These are phyloP conservation scores for Pontoporia blainvillei DNA, from an alignment of 2,113 vertebrate genomes.

Conservation along the genomic window DNA sequence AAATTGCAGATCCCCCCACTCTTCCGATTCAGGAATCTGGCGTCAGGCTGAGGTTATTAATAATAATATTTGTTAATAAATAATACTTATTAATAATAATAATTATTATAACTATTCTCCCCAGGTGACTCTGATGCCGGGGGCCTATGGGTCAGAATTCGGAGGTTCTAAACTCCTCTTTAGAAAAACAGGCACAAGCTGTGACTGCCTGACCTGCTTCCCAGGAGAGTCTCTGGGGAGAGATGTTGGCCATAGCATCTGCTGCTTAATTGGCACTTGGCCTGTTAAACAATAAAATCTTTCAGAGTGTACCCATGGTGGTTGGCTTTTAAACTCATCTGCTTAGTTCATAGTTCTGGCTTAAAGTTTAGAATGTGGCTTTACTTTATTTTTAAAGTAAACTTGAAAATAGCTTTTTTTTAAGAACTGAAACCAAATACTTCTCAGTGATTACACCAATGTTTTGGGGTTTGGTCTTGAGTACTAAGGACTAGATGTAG, in stretches of 20 bases:
- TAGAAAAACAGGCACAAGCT: constrained; percentile 1
- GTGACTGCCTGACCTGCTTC: background rate
- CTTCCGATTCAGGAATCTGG: background rate
- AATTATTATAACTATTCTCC: background rate
- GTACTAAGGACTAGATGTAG: background rate
- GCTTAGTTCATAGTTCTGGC: background rate
- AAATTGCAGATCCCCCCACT: background rate
- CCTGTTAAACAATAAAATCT: constrained; percentile 22
- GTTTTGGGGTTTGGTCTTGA: background rate
- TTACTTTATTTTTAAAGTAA: background rate
- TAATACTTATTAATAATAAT: background rate
- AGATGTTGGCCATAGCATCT: background rate
- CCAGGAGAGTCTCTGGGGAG: background rate
- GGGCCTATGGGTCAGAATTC: background rate
- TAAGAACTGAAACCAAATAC: background rate
- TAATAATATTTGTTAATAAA: too few relatives aligned
- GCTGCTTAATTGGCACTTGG: background rate
- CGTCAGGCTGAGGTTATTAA: background rate
- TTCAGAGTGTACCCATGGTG: background rate
- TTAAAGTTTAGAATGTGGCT: background rate
- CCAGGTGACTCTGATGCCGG: background rate
- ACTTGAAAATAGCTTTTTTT: constrained; percentile 29
- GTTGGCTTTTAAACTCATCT: constrained; percentile 3
- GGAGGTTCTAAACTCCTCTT: background rate
- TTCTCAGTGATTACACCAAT: background rate